A percentile compares a stretch with the other conserved stretches of the same genome.
Evolutionary conservation across 2,113 vertebrate species (phyloP).

Genomic region (Hemibagrus wyckioides): DNA sequence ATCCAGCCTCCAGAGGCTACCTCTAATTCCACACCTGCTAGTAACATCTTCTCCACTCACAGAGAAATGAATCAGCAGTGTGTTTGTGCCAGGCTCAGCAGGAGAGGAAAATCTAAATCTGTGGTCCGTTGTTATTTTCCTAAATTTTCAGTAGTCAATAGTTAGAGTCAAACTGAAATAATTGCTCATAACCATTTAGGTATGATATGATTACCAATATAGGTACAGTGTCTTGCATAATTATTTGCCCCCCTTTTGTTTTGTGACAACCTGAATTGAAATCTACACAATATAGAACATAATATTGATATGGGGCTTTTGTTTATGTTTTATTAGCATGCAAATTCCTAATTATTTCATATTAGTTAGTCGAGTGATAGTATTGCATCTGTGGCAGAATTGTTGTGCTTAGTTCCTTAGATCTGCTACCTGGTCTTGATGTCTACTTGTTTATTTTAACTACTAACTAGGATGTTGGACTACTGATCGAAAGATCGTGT

Average conservation of each 20-base stretch:
- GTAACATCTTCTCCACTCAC: neutral
- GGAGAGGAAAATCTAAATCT: neutral
- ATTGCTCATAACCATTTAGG: neutral
- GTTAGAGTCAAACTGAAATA: neutral
- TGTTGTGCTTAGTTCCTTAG: neutral
- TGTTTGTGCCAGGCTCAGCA: neutral
- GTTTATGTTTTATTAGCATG: no score
- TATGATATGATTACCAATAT: no score
- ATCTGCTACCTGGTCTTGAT: neutral
- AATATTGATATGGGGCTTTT: no score
- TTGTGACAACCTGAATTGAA: neutral
- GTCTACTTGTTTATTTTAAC: neutral
- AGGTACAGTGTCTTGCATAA: neutral
- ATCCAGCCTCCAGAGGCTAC: constrained; percentile 15
- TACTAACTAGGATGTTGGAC: no score
- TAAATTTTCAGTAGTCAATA: neutral
- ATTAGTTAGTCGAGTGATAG: no score
- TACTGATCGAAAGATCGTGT: no score
- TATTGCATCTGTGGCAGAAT: neutral
- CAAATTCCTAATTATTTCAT: no score
- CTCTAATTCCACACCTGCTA: neutral
- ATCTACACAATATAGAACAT: no score
- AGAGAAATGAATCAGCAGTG: neutral
- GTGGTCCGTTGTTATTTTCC: neutral
- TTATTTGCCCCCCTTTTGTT: neutral